Evolutionary conservation across 2,888 invertebrate genomes (phyloP).

Genomic region (Drosophila pseudotalamancana): DNA sequence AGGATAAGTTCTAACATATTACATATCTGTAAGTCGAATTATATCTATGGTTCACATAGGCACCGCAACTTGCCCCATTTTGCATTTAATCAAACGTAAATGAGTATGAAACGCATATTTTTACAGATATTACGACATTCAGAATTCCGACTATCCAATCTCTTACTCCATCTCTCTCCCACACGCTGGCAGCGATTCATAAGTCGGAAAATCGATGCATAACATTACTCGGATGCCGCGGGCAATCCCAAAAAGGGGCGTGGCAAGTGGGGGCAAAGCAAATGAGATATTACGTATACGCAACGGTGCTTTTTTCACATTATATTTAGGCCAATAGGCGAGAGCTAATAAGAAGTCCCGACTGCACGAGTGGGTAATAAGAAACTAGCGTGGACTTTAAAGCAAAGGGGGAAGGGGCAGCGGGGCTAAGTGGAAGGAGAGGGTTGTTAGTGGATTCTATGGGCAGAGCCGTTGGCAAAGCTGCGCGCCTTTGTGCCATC

Average conservation of each 20-base stretch:
- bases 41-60: too few species aligned
- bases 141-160: not conserved
- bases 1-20: too few species aligned
- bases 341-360: conserved; percentile 60
- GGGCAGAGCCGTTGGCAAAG: conserved; percentile 33
- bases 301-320: conserved; percentile 39
- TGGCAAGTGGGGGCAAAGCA: conserved; percentile 38
- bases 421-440: conserved; percentile 25
- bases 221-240: conserved; percentile 43
- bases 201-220: conserved; percentile 67
- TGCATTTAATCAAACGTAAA: too few species aligned
- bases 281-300: conserved; percentile 74
- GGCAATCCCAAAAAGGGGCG: conserved; percentile 1
- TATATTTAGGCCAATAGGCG: conserved; percentile 52
- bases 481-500: conserved; percentile 56
- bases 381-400: conserved; percentile 53
- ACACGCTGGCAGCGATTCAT: conserved; percentile 4
- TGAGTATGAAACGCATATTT: too few species aligned
- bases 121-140: not conserved
- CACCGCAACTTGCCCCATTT: too few species aligned
- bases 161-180: not conserved
- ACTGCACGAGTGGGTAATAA: conserved; percentile 60
- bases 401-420: not conserved
- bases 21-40: too few species aligned
- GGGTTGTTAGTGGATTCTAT: too few species aligned